phyloP scores from a whole-genome alignment of 1,140 invertebrate species.

The Drosophila ironensis region DNA sequence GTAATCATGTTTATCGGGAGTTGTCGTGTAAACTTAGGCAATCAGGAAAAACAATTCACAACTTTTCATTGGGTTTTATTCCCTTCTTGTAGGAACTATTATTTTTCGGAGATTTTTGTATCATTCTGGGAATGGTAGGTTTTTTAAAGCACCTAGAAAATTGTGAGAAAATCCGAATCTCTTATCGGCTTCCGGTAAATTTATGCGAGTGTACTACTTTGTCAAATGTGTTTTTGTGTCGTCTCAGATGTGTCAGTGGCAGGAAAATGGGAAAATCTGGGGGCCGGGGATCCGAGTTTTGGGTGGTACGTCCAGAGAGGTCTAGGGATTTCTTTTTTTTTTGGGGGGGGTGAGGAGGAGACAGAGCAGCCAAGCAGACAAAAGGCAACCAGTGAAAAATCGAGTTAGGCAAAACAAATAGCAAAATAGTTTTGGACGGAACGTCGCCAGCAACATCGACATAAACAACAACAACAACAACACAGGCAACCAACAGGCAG shows the following conservation, averaged over 20 bases:
- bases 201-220: conserved; percentile 38
- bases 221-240: conserved; percentile 74
- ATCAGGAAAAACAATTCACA: too few species aligned
- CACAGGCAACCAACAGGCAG: too few species aligned
- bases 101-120: not conserved
- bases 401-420: conserved; percentile 79
- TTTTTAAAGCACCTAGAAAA: too few species aligned
- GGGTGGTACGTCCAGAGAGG: too few species aligned
- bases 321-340: too few species aligned
- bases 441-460: conserved; percentile 42
- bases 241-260: conserved; percentile 69
- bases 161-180: too few species aligned
- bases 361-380: conserved; percentile 66
- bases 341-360: conserved; percentile 10
- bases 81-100: not conserved
- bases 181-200: too few species aligned
- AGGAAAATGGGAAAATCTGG: conserved; percentile 27
- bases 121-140: too few species aligned
- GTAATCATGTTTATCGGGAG: too few species aligned
- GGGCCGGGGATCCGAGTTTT: not conserved
- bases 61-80: too few species aligned
- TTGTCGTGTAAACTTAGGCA: too few species aligned
- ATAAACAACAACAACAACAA: conserved; percentile 62
- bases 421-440: conserved; percentile 72
- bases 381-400: conserved; percentile 79